Evolutionary conservation across 1,140 invertebrate species (phyloP), one percentile per base, ranked within the genome.

Genomic region (Copidosoma floridanum): DNA sequence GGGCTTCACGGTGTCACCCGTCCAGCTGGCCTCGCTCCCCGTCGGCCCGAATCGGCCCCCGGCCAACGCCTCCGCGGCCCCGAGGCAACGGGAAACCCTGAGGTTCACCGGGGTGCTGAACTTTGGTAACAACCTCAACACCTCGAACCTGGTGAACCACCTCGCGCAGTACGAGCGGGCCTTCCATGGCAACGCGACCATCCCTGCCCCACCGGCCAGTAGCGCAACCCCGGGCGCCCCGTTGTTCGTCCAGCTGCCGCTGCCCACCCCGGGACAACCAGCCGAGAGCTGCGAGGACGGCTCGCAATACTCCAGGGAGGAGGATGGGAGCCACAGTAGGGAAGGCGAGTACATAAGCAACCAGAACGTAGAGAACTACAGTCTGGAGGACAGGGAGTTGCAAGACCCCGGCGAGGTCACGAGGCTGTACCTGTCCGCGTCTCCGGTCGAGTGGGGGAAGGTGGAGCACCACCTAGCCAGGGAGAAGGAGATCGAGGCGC

Each of bases 61-160:
- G 35, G 2, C 40, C 4, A 18, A 20, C 64, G 11, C 21, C 24
- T 44, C 63, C 8, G 43, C 62, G 0, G 7, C 52, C 7, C 64
- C 72, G 0, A 66, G 55, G 21, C 71, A 64, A 27, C 61, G 71
- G 6, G 72, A 81, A 56, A 78, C 74, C 0, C 57, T 81, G 1
- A 64, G 69, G 20, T 73, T 81, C n/a, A 81, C 79, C 0, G 78
- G 78, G 0, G 70, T 81, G 1, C 46, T 81, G 0, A 80, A 80
- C 47, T 76, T 81, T 8, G 78, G 79, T 3, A 80, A 79, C 47
- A 61, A 63, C 41, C 27, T 14, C 16, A 63, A 57, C 20, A 73
- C 74, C 24, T 68, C 77, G 0, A 63, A 73, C 20, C 27, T 79
- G 11, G 1, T 74, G 0, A 71, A 66, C 21, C 77, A 79, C 8